Percentiles rank a stretch among this genome's conserved stretches.
Conservation (phyloP, 2,888 invertebrate species). For the Lacanobia wlatinum region DNA sequence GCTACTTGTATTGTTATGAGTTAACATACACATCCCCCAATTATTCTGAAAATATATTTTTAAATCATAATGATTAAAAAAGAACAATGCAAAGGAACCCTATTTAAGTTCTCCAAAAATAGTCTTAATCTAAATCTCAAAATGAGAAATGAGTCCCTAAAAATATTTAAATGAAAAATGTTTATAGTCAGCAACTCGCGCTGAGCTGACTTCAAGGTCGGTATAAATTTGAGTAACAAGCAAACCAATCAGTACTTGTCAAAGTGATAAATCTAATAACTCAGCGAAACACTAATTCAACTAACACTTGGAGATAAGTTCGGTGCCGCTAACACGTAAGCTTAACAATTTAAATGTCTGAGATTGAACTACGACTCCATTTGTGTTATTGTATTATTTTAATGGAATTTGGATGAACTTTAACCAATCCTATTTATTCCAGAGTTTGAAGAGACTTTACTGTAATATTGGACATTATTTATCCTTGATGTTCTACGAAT, state of each 20-base stretch:
- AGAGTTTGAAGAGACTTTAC: constrained; percentile 23
- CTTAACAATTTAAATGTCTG: constrained; percentile 59
- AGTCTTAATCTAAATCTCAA: constrained; percentile 15
- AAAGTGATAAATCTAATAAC: constrained; percentile 72
- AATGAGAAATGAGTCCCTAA: constrained; percentile 45
- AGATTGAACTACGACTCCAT: constrained; percentile 59
- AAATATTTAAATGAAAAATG: constrained; percentile 57
- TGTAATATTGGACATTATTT: constrained; percentile 20
- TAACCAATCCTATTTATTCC: constrained; percentile 28
- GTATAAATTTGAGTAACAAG: constrained; percentile 69
- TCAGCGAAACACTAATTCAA: constrained; percentile 64
- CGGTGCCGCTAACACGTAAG: constrained; percentile 50
- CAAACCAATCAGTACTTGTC: constrained; percentile 73
- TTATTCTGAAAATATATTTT: background rate
- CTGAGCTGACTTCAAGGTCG: constrained; percentile 54
- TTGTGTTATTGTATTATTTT: constrained; percentile 56
- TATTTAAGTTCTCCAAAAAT: constrained; percentile 12
- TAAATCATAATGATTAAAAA: background rate
- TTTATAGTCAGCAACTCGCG: constrained; percentile 45
- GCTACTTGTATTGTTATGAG: constrained; percentile 26
- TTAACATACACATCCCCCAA: background rate
- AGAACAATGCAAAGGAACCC: constrained; percentile 10
- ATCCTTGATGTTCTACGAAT: too few relatives aligned
- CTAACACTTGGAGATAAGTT: constrained; percentile 60
- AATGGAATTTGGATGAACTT: constrained; percentile 51